phyloP scores from a whole-genome alignment of 2,113 vertebrate genomes.

The Mormyrus lacerda region DNA sequence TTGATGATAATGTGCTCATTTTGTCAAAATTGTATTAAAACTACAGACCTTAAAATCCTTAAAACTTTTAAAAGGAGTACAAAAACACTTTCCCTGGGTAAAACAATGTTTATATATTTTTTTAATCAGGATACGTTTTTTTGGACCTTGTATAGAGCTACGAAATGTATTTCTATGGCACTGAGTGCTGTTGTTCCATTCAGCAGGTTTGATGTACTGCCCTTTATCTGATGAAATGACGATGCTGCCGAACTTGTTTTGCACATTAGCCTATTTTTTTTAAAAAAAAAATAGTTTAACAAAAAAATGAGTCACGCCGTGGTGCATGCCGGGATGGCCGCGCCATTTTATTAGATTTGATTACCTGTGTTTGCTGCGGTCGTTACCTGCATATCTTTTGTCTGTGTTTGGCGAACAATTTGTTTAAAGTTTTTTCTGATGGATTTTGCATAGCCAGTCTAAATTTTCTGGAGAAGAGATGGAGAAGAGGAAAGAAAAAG shows the following conservation, averaged over 20 bases:
- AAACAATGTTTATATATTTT: too few species aligned
- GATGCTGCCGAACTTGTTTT: neutral
- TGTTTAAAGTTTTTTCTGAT: neutral
- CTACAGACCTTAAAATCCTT: neutral
- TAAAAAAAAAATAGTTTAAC: too few species aligned
- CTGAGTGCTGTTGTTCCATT: too few species aligned
- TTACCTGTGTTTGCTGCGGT: neutral
- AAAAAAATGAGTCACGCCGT: neutral
- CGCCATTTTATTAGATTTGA: neutral
- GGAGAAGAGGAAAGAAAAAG: neutral
- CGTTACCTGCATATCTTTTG: neutral
- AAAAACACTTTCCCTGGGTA: too few species aligned
- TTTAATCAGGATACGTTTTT: too few species aligned
- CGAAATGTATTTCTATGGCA: too few species aligned
- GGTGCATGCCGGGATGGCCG: neutral
- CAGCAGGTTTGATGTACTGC: too few species aligned
- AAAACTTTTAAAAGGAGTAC: too few species aligned
- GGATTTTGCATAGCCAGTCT: neutral
- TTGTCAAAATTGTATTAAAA: neutral
- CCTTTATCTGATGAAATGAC: too few species aligned
- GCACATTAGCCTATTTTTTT: neutral
- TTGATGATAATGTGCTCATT: neutral
- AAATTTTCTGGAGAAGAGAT: neutral
- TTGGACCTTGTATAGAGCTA: too few species aligned
- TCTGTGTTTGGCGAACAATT: too few species aligned